Base-by-base conservation (phyloP, 2,797 vertebrate genomes). In the Anguilla megastoma region DNA sequence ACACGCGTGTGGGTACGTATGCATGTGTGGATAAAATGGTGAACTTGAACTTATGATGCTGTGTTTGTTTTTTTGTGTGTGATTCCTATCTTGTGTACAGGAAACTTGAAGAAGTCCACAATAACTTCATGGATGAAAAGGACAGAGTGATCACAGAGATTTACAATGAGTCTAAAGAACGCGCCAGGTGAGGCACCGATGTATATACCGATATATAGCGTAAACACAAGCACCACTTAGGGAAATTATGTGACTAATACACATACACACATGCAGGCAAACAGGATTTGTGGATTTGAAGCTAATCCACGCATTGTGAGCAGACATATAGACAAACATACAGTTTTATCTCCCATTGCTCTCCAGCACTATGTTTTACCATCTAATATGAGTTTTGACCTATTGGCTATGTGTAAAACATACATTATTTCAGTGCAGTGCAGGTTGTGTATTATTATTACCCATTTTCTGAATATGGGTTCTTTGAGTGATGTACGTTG, bases 101-200 rank as follows among this genome's bases (percentile, higher is more conserved):
- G 89, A 97, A 97, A 91, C 90, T 98, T 86, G 95, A 97, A 89
- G 94, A 97, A 89, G 52, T 97, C 36, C 97, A 97, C 92, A 96
- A 84, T 2, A 95, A 91, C 89, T 97, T 96, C 92, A 97, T 98
- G 96, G 96, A 97, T 3, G 94, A 98, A 89, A 97, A 97, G 90
- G 97, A 98, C 85, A 89, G 93, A 85, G 85, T 91, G 88, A 97
- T 98, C 89, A 95, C 92, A 1, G 92, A 97, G 89, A 96, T 98
- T 89, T 98, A 98, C 92, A 97, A 97, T 0, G 95, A 97, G 12
- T 95, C 94, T 50, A 97, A 97, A 94, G 96, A 97, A 83, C 93
- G 94, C 88, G 97, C 97, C 90, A 97, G 96, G 98, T 98, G 89
- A 93, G 94, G 71, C 52, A 74, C 21, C 86, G 79, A 5, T 4